Percentiles rank a stretch among this genome's conserved stretches.
Evolutionary conservation across 1,140 invertebrate genomes (phyloP).

Genomic region (Listronotus oregonensis): DNA sequence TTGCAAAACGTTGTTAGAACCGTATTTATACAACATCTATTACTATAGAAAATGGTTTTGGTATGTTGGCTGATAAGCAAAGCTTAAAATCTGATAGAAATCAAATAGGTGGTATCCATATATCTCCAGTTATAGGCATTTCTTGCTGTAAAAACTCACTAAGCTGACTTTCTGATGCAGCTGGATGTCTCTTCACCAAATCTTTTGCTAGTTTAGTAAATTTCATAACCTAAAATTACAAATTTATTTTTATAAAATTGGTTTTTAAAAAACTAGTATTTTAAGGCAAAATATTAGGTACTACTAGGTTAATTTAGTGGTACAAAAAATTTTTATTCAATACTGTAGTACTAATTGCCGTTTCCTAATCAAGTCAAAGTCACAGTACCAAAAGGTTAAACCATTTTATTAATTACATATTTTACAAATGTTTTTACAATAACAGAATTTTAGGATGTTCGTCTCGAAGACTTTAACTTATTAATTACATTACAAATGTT

Average conservation of each 20-base stretch:
- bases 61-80: background rate
- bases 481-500: too few species aligned
- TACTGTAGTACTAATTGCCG: too few species aligned
- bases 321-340: too few species aligned
- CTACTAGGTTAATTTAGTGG: too few species aligned
- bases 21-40: too few species aligned
- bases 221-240: conserved; percentile 47
- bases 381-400: conserved; percentile 1
- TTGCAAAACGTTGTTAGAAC: background rate
- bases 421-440: too few species aligned
- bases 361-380: conserved; percentile 1
- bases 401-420: too few species aligned
- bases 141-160: conserved; percentile 48
- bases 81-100: background rate
- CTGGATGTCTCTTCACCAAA: conserved; percentile 36
- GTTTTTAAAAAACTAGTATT: too few species aligned
- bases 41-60: background rate
- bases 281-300: too few species aligned
- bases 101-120: conserved; percentile 50
- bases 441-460: too few species aligned
- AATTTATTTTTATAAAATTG: background rate
- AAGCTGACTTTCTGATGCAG: conserved; percentile 50
- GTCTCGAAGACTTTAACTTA: too few species aligned
- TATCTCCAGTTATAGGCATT: conserved; percentile 46
- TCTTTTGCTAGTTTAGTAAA: conserved; percentile 47